These are phyloP conservation scores for Anguilla obscura DNA, from an alignment of 2,797 vertebrate species.

Conservation along the genomic window DNA sequence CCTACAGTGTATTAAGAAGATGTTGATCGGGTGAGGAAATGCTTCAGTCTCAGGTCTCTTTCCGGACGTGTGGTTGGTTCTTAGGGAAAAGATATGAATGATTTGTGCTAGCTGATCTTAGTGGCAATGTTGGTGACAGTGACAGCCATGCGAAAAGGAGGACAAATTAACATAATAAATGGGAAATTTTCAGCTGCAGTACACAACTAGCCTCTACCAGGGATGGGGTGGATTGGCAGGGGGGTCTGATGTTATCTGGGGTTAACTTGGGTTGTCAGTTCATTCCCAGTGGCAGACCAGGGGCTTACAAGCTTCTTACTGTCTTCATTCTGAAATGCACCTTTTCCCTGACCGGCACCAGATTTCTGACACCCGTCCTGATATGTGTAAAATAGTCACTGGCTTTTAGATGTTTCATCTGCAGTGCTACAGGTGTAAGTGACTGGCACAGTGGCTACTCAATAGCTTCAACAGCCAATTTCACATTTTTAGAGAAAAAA, in stretches of 20 bases:
- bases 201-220: neutral
- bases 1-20: constrained; percentile 69
- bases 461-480: neutral
- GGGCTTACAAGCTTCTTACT: neutral
- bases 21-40: constrained; percentile 51
- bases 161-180: constrained; percentile 6
- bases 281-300: neutral
- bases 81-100: constrained; percentile 44
- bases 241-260: neutral
- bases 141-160: constrained; percentile 7
- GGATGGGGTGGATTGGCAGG: neutral
- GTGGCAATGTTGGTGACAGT: constrained; percentile 31
- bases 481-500: neutral
- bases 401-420: neutral
- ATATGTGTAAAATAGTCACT: neutral
- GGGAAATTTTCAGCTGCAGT: constrained; percentile 14
- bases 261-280: no score
- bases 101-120: constrained; percentile 43
- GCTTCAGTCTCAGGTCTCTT: constrained; percentile 48
- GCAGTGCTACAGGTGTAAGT: no score
- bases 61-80: constrained; percentile 44
- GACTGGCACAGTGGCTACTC: neutral
- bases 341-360: neutral
- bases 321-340: neutral
- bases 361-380: neutral